phyloP scores from a whole-genome alignment of 2,888 invertebrate species.

The Sminthurinus aureus region DNA sequence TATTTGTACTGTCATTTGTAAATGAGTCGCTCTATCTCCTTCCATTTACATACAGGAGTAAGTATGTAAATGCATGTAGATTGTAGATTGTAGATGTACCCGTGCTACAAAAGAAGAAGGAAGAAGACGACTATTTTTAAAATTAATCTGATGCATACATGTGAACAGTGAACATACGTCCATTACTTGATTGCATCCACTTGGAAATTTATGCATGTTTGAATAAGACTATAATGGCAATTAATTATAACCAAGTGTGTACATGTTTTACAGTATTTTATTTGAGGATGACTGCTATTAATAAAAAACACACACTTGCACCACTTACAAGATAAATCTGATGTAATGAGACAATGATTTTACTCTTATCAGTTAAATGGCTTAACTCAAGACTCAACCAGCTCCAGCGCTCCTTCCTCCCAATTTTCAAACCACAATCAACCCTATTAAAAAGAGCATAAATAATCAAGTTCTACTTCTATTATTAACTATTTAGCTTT shows the following conservation, averaged over 20 bases:
- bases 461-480: background rate
- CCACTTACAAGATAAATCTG: constrained; percentile 22
- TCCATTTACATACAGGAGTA: background rate
- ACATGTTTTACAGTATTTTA: no score
- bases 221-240: constrained; percentile 28
- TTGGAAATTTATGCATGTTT: constrained; percentile 25
- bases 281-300: no score
- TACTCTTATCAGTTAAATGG: constrained; percentile 18
- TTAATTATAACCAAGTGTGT: constrained; percentile 25
- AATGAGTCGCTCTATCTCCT: background rate
- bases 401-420: background rate
- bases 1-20: no score
- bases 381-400: background rate
- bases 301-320: no score
- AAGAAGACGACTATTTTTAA: background rate
- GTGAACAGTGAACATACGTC: constrained; percentile 12
- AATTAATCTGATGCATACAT: constrained; percentile 10
- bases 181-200: constrained; percentile 21
- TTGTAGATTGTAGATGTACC: background rate
- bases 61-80: background rate
- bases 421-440: background rate
- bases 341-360: constrained; percentile 32
- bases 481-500: background rate
- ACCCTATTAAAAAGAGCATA: background rate
- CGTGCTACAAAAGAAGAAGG: background rate